Base-by-base conservation (phyloP, 2,113 vertebrate species). In the Mesitornis unicolor region DNA sequence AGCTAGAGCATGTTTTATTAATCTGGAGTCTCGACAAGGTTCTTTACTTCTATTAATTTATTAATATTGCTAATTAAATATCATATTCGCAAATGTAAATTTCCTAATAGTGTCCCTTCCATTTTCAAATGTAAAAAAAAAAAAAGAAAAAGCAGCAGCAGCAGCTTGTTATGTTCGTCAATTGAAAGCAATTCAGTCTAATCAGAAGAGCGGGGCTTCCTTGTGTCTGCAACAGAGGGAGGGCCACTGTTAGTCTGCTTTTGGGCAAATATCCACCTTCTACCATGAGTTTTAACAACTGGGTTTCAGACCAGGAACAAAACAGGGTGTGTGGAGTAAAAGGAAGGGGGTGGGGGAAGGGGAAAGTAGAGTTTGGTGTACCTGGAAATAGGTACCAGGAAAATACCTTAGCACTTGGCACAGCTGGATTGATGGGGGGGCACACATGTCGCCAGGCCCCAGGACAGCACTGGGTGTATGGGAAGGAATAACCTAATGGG, bases 81-180 rank as follows among this genome's bases (percentile, higher is more conserved):
- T 98, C 98, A 98, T 98, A 98, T 98, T 98, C 95, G 38, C 98
- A 98, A 98, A 98, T 98, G 98, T 98, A 98, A 98, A 98, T 98
- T 98, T 98, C 97, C 97, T 98, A 98, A 98, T 98, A 97, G 98
- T 98, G 95, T 98, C 98, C 96, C 93, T 98, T 98, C 97, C 97
- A 97, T 97, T 97, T 98, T 97, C 95, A 89, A 97, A 96, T 92
- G 93, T 38, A 75, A 93, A 97, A 97, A 92, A 92, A 95, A 97
- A 95, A 93, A 65, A 75, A 74, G 40, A 42, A 96, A 74, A 69
- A 91, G 81, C 75, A 93, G 59, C 60, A 50, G 29, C 76, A 96
- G 73, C 73, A 93, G 96, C 95, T 97, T 95, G 95, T 94, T 97
- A 95, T 61, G 80, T 94, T 96, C 94, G 97, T 97, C 95, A 93